phyloP scores from a whole-genome alignment of 1,140 invertebrate species.

The Andrena cerasifolii region DNA sequence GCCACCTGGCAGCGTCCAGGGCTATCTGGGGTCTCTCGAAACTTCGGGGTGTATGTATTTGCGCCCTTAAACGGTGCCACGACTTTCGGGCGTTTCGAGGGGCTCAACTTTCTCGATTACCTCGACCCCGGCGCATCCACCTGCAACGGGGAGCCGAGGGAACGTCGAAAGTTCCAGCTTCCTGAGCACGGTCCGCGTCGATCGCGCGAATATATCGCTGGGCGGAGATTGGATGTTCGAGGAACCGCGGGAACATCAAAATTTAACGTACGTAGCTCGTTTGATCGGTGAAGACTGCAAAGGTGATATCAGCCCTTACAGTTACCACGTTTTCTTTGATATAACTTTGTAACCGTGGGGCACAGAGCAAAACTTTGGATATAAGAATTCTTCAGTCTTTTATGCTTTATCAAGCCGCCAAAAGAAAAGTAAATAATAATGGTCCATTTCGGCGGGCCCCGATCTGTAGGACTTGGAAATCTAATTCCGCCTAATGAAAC shows the following conservation, averaged over 20 bases:
- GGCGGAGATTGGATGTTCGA: conserved; percentile 10
- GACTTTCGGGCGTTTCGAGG: conserved; percentile 3
- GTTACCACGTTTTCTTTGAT: too few relatives aligned
- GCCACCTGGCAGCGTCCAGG: not conserved
- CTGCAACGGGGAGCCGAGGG: conserved; percentile 10
- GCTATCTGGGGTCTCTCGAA: not conserved
- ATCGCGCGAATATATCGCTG: conserved; percentile 34
- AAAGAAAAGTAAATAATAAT: too few relatives aligned
- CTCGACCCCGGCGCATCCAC: not conserved
- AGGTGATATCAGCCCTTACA: too few relatives aligned
- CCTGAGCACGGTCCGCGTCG: conserved; percentile 7
- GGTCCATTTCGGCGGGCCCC: too few relatives aligned
- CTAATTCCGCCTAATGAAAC: too few relatives aligned
- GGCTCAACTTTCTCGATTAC: conserved; percentile 52
- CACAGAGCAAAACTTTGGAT: too few relatives aligned
- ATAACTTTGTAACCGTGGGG: too few relatives aligned
- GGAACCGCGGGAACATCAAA: not conserved
- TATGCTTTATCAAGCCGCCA: too few relatives aligned
- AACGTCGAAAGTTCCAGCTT: conserved; percentile 28
- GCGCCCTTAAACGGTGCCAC: conserved; percentile 9
- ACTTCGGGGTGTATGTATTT: conserved; percentile 12
- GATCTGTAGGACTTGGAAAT: too few relatives aligned
- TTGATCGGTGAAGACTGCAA: too few relatives aligned
- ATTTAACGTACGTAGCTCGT: too few relatives aligned
- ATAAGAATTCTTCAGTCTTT: too few relatives aligned